Base-by-base conservation (phyloP, 2,888 invertebrate genomes). In the Yponomeuta plumbellus region DNA sequence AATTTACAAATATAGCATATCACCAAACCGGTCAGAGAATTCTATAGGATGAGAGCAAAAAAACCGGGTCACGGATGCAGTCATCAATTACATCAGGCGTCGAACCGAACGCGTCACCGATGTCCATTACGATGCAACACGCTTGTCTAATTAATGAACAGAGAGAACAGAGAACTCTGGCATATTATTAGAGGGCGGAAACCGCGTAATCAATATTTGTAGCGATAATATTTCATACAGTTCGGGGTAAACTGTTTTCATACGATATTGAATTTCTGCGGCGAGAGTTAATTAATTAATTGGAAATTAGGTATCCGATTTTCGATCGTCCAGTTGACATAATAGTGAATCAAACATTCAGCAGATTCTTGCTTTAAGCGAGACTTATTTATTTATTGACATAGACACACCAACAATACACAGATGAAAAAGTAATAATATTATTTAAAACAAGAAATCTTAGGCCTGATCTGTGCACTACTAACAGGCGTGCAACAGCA, bases 121-220 rank as follows among this genome's bases (percentile, higher is more conserved):
- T 81, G 81, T 83, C 82, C 84, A 87, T 88, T 85, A 85, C 83
- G 78, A 84, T 84, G 84, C 84, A 85, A 85, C 85, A 85, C 82
- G 83, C 80, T 81, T 80, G 77, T 81, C 81, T 87, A 86, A 88
- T 88, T 88, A 88, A 87, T 86, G 83, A 81, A 80, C 81, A 76
- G 75, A 76, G 80, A n/a, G n/a, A n/a, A n/a, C n/a, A n/a, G n/a
- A n/a, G n/a, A n/a, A n/a, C 6, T 34, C 34, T 34, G 34, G 34
- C 81, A 81, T 83, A 85, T 85, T 85, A 84, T 80, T 34, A 34
- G 34, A 80, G 80, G 74, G 74, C 76, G 78, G 75, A 75, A 75
- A 74, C 77, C 78, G 78, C 78, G 79, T 78, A 78, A 74, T 71
- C 70, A 71, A 73, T 67, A 73, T 74, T 69, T 72, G 70, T 70